A percentile compares a stretch with the other conserved stretches of the same genome.
phyloP scores from a whole-genome alignment of 2,113 vertebrate genomes.

The Xerus inauris region DNA sequence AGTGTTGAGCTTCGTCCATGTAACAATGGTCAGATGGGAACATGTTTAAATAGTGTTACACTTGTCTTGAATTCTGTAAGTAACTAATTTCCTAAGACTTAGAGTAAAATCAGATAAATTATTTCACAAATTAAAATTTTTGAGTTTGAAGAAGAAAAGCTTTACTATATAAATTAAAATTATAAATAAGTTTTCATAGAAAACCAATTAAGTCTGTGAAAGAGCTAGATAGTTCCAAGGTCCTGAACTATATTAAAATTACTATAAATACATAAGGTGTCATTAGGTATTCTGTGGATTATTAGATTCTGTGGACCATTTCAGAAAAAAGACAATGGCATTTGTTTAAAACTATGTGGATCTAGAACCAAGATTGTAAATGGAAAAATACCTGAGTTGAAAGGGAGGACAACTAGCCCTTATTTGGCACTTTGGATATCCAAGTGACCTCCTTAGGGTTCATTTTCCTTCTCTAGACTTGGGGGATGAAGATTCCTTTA shows the following conservation, averaged over 20 bases:
- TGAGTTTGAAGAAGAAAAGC: background rate
- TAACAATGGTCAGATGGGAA: slow-evolving; percentile 66
- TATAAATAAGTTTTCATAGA: background rate
- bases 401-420: background rate
- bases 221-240: background rate
- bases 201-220: background rate
- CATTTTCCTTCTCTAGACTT: background rate
- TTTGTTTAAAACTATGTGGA: slow-evolving; percentile 7
- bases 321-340: background rate
- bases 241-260: background rate
- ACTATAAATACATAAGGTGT: background rate
- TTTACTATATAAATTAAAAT: background rate
- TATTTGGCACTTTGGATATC: background rate
- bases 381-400: background rate
- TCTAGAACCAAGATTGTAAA: background rate
- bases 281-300: background rate
- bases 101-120: background rate
- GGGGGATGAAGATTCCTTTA: background rate
- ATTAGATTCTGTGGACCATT: background rate
- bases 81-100: slow-evolving; percentile 3
- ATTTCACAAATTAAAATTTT: slow-evolving; percentile 34
- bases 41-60: slow-evolving; percentile 73
- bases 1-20: slow-evolving; percentile 72
- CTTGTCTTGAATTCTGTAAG: slow-evolving; percentile 76
- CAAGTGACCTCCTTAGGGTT: background rate